Percentiles rank a stretch among this genome's conserved stretches.
These are phyloP conservation scores for Coracopsis vasa DNA, from an alignment of 2,113 vertebrate genomes.

Conservation along the genomic window DNA sequence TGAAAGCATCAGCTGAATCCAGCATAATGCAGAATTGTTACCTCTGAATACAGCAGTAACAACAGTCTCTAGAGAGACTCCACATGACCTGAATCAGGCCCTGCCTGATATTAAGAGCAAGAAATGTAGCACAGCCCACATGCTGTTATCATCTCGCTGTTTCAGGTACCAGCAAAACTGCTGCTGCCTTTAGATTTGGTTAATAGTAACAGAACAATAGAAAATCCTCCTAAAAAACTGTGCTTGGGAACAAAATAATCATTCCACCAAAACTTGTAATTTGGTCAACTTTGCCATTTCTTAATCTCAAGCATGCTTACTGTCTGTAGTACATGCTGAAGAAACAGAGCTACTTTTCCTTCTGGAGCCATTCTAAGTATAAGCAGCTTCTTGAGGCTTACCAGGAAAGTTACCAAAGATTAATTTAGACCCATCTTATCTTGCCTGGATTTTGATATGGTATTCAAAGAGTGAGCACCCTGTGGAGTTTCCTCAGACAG, in stretches of 20 bases:
- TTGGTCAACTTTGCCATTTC: not conserved
- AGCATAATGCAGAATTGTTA: accelerated
- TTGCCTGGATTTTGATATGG: not conserved
- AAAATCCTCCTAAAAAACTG: not conserved
- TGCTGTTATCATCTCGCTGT: accelerated
- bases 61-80: not conserved
- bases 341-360: not conserved
- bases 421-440: not conserved
- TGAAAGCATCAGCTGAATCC: not conserved
- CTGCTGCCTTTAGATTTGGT: not conserved
- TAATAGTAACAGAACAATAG: not conserved
- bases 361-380: not conserved
- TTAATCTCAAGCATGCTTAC: accelerated
- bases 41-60: not conserved
- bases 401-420: not conserved
- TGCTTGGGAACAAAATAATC: not conserved
- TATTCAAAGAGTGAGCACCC: not conserved
- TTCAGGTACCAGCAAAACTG: not conserved
- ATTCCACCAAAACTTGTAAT: not conserved
- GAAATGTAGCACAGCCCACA: not conserved
- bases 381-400: not conserved
- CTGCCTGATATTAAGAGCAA: not conserved
- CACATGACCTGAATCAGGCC: not conserved
- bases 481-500: not conserved
- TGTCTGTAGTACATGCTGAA: not conserved